A percentile compares a stretch with the other conserved stretches of the same genome.
These are phyloP conservation scores for Thaumatotibia leucotreta DNA, from an alignment of 1,140 invertebrate genomes.

Conservation along the genomic window DNA sequence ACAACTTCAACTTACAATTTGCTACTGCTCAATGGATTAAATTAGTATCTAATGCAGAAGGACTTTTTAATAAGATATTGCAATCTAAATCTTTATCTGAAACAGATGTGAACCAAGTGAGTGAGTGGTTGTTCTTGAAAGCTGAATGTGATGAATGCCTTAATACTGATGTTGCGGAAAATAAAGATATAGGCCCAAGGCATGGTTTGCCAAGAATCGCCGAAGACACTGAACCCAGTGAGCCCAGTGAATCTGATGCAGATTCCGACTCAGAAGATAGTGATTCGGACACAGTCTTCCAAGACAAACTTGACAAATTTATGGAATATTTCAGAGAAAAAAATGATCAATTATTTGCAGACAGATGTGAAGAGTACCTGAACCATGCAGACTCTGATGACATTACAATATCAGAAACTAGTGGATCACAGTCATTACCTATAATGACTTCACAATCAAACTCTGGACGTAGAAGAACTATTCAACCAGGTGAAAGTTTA, in stretches of 20 bases:
- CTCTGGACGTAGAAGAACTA: conserved; percentile 75
- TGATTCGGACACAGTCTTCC: conserved; percentile 79
- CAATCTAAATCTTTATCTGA: conserved; percentile 80
- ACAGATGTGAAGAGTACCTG: conserved; percentile 78
- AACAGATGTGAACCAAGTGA: conserved; percentile 86
- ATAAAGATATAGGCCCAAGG: conserved; percentile 72
- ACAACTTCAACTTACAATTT: conserved; percentile 84
- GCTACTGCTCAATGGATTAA: conserved; percentile 89
- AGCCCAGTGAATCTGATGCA: conserved; percentile 78
- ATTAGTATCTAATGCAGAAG: conserved; percentile 88
- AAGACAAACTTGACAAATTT: conserved; percentile 82
- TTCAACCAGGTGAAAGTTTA: conserved; percentile 77
- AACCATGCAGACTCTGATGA: conserved; percentile 73
- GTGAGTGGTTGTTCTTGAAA: conserved; percentile 89
- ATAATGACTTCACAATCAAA: conserved; percentile 68
- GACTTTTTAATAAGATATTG: conserved; percentile 84
- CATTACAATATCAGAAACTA: conserved; percentile 69
- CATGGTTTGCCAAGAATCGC: conserved; percentile 72
- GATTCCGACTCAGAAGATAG: conserved; percentile 81
- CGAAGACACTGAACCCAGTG: conserved; percentile 75
- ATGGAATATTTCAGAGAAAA: conserved; percentile 84
- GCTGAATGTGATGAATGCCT: conserved; percentile 91
- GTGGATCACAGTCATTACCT: conserved; percentile 67
- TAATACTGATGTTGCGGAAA: conserved; percentile 78
- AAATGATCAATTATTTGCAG: conserved; percentile 81